Conservation (phyloP, 2,113 vertebrate genomes). For the Bufo gargarizans region DNA sequence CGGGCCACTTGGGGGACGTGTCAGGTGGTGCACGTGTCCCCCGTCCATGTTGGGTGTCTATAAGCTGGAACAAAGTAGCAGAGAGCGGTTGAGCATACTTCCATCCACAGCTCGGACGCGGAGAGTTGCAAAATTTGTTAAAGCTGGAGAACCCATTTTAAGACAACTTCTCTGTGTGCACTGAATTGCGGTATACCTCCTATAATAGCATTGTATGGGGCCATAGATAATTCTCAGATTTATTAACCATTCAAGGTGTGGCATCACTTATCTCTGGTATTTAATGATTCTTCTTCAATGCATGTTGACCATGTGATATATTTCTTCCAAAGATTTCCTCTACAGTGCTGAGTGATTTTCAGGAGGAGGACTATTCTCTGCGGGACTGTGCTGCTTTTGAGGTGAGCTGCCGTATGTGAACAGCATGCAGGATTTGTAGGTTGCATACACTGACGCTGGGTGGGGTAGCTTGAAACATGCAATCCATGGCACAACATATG, state of each 20-base stretch:
- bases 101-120: no score
- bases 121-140: no score
- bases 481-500: no score
- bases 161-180: no score
- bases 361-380: conserved; percentile 82
- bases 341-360: conserved; percentile 75
- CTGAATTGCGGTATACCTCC: not conserved
- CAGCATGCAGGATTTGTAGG: not conserved
- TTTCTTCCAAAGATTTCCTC: conserved; percentile 78
- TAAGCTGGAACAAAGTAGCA: no score
- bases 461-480: not conserved
- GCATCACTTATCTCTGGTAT: not conserved
- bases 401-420: conserved; percentile 69
- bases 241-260: not conserved
- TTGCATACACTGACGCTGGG: not conserved
- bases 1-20: no score
- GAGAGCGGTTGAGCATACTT: no score
- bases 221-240: not conserved
- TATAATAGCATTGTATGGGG: not conserved
- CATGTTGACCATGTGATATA: not conserved
- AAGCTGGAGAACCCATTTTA: no score
- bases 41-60: no score
- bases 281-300: not conserved
- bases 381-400: conserved; percentile 90
- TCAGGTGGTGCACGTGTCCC: no score